Percentiles rank a stretch among this genome's conserved stretches.
These are phyloP conservation scores for Agonopterix heracliana DNA, from an alignment of 2,888 invertebrate genomes.

Conservation along the genomic window DNA sequence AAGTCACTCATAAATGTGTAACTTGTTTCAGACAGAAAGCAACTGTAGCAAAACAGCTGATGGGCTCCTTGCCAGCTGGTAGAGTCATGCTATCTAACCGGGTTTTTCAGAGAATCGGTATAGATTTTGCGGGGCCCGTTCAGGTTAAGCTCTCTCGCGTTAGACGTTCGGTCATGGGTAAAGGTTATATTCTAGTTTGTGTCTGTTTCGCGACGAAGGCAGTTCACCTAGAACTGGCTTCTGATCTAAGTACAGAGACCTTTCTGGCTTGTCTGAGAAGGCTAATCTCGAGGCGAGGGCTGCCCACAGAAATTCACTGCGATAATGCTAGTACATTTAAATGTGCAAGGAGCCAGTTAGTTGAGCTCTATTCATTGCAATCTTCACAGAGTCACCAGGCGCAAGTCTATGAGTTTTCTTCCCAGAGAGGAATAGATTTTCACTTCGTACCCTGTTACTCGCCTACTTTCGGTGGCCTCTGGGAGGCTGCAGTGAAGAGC, in stretches of 20 bases:
- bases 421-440: conserved; percentile 16
- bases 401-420: background rate
- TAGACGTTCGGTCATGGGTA: background rate
- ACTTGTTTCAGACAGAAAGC: too few relatives aligned
- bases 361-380: conserved; percentile 2
- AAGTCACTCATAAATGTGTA: too few relatives aligned
- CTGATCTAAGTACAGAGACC: conserved; percentile 10
- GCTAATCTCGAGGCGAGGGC: conserved; percentile 7
- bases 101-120: conserved; percentile 3
- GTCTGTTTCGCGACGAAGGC: conserved; percentile 8
- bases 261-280: conserved; percentile 13
- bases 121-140: conserved; percentile 1
- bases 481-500: too few relatives aligned
- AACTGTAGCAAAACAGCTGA: too few relatives aligned
- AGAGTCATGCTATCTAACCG: too few relatives aligned
- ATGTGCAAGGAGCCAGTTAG: conserved; percentile 6
- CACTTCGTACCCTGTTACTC: conserved; percentile 24
- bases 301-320: conserved; percentile 9
- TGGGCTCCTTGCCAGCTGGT: too few relatives aligned
- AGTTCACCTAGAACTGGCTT: conserved; percentile 11
- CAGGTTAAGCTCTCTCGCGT: background rate
- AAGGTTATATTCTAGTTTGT: background rate
- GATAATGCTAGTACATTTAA: conserved; percentile 10
- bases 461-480: conserved; percentile 25
- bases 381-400: background rate